Evolutionary conservation across 2,797 vertebrate genomes (phyloP).

Genomic region (Semaprochilodus insignis): DNA sequence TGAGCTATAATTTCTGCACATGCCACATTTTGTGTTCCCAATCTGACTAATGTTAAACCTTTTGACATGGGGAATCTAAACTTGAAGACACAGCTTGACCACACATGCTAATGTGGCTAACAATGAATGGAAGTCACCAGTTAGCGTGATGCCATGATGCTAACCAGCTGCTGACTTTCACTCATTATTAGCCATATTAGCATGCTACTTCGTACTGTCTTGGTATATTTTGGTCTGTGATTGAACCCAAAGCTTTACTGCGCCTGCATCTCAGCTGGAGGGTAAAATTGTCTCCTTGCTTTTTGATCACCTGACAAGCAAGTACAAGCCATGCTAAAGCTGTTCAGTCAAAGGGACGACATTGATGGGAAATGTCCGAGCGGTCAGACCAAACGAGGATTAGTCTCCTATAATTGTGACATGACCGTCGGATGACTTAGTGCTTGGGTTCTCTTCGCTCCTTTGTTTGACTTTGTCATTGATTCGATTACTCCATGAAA

Average conservation of each 20-base stretch:
- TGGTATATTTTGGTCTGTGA: no score
- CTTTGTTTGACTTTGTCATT: conserved; percentile 19
- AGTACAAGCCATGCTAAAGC: background rate
- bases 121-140: no score
- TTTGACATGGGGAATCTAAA: no score
- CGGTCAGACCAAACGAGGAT: background rate
- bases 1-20: no score
- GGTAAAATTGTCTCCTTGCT: background rate
- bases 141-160: no score
- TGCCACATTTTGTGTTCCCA: no score
- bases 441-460: background rate
- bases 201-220: no score
- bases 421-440: conserved; percentile 2
- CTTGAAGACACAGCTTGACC: no score
- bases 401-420: conserved; percentile 14
- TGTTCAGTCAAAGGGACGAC: background rate
- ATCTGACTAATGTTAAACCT: no score
- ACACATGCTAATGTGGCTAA: no score
- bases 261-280: background rate
- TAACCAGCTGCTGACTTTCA: no score
- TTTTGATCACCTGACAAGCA: background rate
- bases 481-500: conserved; percentile 19
- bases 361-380: conserved; percentile 5
- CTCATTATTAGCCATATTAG: no score
- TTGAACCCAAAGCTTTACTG: background rate